These are phyloP conservation scores for Vireo griseus DNA, from an alignment of 2,797 vertebrate species.

Conservation along the genomic window DNA sequence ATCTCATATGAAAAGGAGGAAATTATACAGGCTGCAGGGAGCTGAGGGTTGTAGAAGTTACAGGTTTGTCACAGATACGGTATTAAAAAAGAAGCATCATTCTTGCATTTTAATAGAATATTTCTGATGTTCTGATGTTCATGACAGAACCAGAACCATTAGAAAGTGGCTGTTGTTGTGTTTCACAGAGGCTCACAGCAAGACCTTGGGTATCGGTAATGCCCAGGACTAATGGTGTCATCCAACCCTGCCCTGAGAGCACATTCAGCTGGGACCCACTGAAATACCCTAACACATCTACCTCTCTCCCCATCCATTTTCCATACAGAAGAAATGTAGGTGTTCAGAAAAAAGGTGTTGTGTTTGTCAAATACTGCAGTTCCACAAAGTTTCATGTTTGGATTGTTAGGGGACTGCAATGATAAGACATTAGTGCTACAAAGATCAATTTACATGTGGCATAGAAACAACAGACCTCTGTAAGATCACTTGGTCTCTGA, in stretches of 20 bases:
- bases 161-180: not conserved
- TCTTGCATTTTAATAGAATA: not conserved
- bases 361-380: not conserved
- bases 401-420: not conserved
- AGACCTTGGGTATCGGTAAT: not conserved
- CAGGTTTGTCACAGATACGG: not conserved
- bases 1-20: not conserved
- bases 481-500: not conserved
- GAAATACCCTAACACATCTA: not conserved
- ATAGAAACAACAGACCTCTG: not conserved
- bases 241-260: not conserved
- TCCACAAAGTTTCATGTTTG: not conserved
- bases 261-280: rapidly evolving
- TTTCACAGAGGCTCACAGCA: not conserved
- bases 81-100: not conserved
- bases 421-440: not conserved
- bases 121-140: not conserved
- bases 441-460: not conserved
- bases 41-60: not conserved
- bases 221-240: not conserved
- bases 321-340: not conserved
- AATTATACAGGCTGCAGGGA: not conserved
- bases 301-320: not conserved
- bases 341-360: not conserved
- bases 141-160: not conserved